A percentile compares a stretch with the other conserved stretches of the same genome.
These are phyloP conservation scores for Nesidiocoris tenuis DNA, from an alignment of 2,888 invertebrate species.

Conservation along the genomic window DNA sequence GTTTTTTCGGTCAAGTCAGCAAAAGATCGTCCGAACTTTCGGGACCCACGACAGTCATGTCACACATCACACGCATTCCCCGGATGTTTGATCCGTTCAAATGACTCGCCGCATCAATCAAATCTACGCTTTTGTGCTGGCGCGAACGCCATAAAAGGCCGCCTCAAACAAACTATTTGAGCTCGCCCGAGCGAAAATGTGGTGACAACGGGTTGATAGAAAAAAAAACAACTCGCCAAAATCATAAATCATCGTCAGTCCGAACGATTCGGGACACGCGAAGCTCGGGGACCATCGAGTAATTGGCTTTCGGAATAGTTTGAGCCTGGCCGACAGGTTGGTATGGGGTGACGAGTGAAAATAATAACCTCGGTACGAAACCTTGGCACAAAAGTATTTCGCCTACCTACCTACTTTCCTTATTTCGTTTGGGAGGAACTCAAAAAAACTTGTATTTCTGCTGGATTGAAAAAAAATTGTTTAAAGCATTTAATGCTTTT, in stretches of 20 bases:
- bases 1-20: background rate
- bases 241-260: conserved; percentile 33
- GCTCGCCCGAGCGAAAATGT: conserved; percentile 13
- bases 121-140: conserved; percentile 33
- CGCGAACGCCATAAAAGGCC: conserved; percentile 29
- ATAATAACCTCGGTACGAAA: no score
- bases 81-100: conserved; percentile 39
- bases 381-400: no score
- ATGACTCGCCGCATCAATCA: conserved; percentile 41
- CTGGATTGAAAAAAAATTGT: no score
- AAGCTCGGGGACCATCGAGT: conserved; percentile 18
- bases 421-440: no score
- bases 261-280: conserved; percentile 36
- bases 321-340: background rate
- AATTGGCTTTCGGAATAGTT: conserved; percentile 36
- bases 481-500: no score
- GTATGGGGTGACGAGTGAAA: background rate
- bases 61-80: conserved; percentile 34
- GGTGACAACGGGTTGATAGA: conserved; percentile 21
- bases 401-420: no score
- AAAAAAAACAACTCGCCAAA: conserved; percentile 9
- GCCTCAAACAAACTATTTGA: conserved; percentile 29
- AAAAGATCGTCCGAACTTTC: background rate
- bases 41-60: conserved; percentile 13
- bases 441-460: no score